A percentile compares a stretch with the other conserved stretches of the same genome.
These are phyloP conservation scores for Sylvietta virens DNA, from an alignment of 2,113 vertebrate genomes.

Conservation along the genomic window DNA sequence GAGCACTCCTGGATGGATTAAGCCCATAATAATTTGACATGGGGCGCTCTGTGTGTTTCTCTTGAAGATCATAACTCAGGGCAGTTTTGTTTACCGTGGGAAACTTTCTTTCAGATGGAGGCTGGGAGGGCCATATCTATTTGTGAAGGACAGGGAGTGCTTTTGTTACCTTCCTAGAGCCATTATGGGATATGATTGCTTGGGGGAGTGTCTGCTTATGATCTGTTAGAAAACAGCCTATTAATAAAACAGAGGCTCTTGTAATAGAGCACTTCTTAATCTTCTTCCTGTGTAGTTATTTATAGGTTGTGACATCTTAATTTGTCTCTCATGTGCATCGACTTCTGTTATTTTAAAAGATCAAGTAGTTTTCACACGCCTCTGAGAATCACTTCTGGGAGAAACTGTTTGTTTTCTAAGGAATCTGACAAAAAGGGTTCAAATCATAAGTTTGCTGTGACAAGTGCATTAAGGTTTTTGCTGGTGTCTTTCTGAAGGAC, in stretches of 20 bases:
- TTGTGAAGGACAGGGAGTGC: constrained; percentile 24
- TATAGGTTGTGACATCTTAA: constrained; percentile 49
- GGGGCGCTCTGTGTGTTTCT: neutral
- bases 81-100: neutral
- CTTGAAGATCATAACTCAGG: neutral
- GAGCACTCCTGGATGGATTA: neutral
- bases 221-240: constrained; percentile 60
- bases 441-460: neutral
- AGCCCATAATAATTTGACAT: neutral
- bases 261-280: constrained; percentile 37
- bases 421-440: neutral
- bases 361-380: constrained; percentile 23
- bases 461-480: neutral
- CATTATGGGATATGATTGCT: neutral
- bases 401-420: neutral
- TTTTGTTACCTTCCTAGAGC: constrained; percentile 39
- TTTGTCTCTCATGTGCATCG: constrained; percentile 28
- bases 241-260: constrained; percentile 50
- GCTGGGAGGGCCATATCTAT: neutral
- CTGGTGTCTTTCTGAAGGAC: neutral
- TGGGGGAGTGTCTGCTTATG: constrained; percentile 42
- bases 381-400: constrained; percentile 6
- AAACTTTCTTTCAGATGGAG: neutral
- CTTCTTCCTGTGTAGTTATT: constrained; percentile 51
- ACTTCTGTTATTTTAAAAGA: constrained; percentile 39